Base-by-base conservation (phyloP, 1,140 invertebrate species). In the Drosophila miranda region DNA sequence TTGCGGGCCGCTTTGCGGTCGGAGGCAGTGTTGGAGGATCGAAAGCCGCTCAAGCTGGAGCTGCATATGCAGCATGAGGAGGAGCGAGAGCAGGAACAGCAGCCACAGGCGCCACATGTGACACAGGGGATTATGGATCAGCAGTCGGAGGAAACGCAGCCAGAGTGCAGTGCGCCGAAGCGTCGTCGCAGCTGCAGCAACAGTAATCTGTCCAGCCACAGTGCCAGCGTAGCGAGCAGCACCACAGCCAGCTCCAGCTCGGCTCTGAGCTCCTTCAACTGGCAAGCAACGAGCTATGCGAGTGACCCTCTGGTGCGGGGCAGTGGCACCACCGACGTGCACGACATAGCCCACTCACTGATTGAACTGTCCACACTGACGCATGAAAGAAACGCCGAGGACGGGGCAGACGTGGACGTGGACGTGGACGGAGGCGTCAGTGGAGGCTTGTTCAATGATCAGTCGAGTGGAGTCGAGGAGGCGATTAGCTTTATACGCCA, bases 351-450 rank as follows among this genome's bases (percentile, higher is more conserved):
- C 2, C 60, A 68, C 14, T 62, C 81, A 0, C 60, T 84, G 34
- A 73, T 86, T 21, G 81, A 80, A 28, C 48, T 84, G 1, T 73
- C 78, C n/a, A 63, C 71, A 4, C 26, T 61, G 19, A 70, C 38
- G 34, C 55, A n/a, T 5, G 34, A 38, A 13, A 13, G 34, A 11
- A 38, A 38, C 34, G 34, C 11, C 11, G 34, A 3, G 3, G 34
- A 38, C 34, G 34, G 11, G 11, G 34, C 34, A 13, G 34, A 38
- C 34, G 34, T 30, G 19, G 30, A 30, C 19, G 50, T 13, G 13
- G 43, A 34, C 34, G 34, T 38, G 11, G 34, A 38, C 4, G 34
- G 34, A 5, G 34, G 34, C 34, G 34, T 38, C 34, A 38, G 34
- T 38, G 34, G 23, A 38, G 66, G 44, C 0, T 8, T 70, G 2